Conservation (phyloP, 2,113 vertebrate species). For the Protobothrops flavoviridis region DNA sequence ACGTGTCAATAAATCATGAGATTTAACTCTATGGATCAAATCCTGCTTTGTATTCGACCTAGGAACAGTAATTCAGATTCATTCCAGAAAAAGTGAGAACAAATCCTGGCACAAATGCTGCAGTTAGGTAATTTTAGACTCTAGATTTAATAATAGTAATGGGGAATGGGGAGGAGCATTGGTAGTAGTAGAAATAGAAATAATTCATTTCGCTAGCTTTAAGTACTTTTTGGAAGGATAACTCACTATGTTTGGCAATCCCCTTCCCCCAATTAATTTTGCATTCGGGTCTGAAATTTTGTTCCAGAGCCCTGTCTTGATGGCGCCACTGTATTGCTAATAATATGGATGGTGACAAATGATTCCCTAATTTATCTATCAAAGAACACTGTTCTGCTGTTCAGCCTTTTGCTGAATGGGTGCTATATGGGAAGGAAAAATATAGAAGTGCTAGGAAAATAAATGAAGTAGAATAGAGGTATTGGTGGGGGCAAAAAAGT, state of each 20-base stretch:
- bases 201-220: not conserved
- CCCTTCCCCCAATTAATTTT: not conserved
- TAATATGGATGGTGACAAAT: not conserved
- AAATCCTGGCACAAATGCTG: not conserved
- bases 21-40: rapidly evolving
- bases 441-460: not conserved
- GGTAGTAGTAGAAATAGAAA: not conserved
- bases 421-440: not conserved
- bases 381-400: not conserved
- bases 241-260: not conserved
- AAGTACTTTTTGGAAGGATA: not conserved
- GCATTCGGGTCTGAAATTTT: not conserved
- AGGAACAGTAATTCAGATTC: not conserved
- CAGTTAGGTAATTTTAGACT: not conserved
- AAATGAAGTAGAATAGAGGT: not conserved
- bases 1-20: not conserved
- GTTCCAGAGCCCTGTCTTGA: not conserved
- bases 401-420: not conserved
- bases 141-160: not conserved
- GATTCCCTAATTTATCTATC: not conserved
- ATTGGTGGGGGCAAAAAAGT: not conserved
- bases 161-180: not conserved
- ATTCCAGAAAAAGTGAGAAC: not conserved
- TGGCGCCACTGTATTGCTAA: not conserved
- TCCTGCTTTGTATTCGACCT: not conserved